phyloP scores from a whole-genome alignment of 2,797 vertebrate genomes.

The Hipposideros larvatus region DNA sequence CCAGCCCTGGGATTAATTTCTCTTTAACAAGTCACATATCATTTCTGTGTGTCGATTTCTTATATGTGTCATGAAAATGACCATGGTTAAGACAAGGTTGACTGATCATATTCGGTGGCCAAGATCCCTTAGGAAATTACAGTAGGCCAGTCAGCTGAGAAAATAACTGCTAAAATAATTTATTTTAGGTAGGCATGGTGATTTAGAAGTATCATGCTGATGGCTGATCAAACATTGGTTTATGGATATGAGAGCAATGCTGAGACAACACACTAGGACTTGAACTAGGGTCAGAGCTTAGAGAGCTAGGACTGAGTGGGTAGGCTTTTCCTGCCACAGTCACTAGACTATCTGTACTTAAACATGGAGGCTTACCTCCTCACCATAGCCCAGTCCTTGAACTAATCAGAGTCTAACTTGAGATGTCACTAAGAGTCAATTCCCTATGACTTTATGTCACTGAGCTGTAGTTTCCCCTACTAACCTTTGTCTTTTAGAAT shows the following conservation, averaged over 20 bases:
- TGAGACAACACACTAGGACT: background rate
- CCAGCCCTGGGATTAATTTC: background rate
- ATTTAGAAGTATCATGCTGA: background rate
- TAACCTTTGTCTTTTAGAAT: background rate
- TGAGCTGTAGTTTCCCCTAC: background rate
- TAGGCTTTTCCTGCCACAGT: background rate
- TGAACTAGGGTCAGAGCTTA: background rate
- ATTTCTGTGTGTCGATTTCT: slow-evolving; percentile 27
- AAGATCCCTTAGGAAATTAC: background rate
- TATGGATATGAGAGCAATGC: background rate
- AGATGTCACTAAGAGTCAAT: background rate
- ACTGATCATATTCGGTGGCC: background rate
- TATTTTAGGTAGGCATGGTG: background rate
- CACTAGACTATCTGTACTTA: background rate
- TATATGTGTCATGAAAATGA: background rate
- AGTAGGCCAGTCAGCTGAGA: background rate
- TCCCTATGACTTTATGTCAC: background rate
- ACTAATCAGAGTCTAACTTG: background rate
- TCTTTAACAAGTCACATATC: background rate
- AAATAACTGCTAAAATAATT: background rate
- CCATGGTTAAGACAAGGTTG: background rate
- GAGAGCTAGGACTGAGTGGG: background rate
- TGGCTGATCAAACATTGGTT: background rate
- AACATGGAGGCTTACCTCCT: background rate
- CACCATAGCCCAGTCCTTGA: background rate